Conservation (phyloP, 2,797 vertebrate species). For the Labeo calbasu region DNA sequence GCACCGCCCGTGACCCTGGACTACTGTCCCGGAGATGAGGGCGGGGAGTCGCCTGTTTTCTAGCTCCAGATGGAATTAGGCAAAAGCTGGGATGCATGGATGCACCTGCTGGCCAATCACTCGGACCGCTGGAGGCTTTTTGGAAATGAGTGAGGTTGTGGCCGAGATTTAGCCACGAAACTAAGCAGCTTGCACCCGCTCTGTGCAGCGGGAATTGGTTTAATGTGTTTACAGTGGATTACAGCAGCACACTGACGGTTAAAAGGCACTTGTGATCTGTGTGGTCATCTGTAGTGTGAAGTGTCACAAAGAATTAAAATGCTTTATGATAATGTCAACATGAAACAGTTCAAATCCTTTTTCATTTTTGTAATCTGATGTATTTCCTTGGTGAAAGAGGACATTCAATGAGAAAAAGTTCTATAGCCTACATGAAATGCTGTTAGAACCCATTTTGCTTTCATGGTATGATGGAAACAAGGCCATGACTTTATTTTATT, state of each 20-base stretch:
- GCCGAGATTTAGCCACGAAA: slow-evolving; percentile 50
- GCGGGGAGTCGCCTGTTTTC: slow-evolving; percentile 22
- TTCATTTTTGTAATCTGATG: not conserved
- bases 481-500: not conserved
- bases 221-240: slow-evolving; percentile 78
- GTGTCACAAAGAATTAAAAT: slow-evolving; percentile 50
- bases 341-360: not conserved
- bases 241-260: slow-evolving; percentile 71
- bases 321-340: not conserved
- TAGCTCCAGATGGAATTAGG: slow-evolving; percentile 34
- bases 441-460: not conserved
- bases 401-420: not conserved
- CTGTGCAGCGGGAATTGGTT: slow-evolving; percentile 65
- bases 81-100: slow-evolving; percentile 64
- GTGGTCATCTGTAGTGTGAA: slow-evolving; percentile 73
- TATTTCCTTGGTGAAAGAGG: not conserved
- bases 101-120: slow-evolving; percentile 59
- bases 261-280: slow-evolving; percentile 68
- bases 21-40: slow-evolving; percentile 1
- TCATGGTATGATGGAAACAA: not conserved
- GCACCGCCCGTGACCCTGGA: slow-evolving; percentile 70
- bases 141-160: slow-evolving; percentile 28
- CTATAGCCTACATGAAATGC: not conserved
- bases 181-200: slow-evolving; percentile 68
- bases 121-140: slow-evolving; percentile 44